Evolutionary conservation across 2,797 vertebrate genomes (phyloP), one percentile per base, ranked within the genome.

Genomic region (Bovichtus variegatus): DNA sequence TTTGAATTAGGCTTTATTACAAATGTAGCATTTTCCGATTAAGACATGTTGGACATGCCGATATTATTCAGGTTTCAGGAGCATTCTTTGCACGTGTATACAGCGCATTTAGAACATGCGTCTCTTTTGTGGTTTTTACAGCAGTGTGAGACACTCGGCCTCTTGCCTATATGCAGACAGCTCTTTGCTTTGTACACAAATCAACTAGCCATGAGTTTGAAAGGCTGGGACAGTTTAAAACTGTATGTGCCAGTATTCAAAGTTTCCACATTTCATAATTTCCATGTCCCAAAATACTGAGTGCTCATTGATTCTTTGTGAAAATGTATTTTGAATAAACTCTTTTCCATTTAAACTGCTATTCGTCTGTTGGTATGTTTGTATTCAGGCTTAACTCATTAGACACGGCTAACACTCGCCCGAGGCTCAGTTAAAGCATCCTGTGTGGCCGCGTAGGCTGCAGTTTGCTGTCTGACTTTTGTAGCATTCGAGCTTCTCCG

Each of bases 381-480:
- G 27, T 57, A 44, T 74, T 4, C 47, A 18, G 8, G 0, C 2
- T 23, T 19, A 16, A 54, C 19, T 46, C 38, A 55, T 18, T 25
- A 34, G 6, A 25, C 19, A 46, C 34, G 34, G 5, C 6, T 62
- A 4, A 23, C 29, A 12, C 27, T 2, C 11, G 1, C 23, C 9
- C 10, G 10, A 36, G 54, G 19, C 47, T 40, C 18, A 47, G 38
- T 43, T 51, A n/a, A 59, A 44, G 44, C 10, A 38, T 23, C 15
- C 19, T 44, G 18, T 46, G 49, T n/a, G 57, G 31, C 43, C 50
- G 44, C 5, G 69, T 51, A 21, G 0, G 16, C 2, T 13, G 46
- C 58, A 57, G 59, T 66, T 41, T 66, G 27, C 34, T 61, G 55
- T 64, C 72, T 82, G 60, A 21, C 43, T 78, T 71, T 40, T 59